A percentile compares a stretch with the other conserved stretches of the same genome.
These are phyloP conservation scores for Ecliptopera silaceata DNA, from an alignment of 2,888 invertebrate species.

Conservation along the genomic window DNA sequence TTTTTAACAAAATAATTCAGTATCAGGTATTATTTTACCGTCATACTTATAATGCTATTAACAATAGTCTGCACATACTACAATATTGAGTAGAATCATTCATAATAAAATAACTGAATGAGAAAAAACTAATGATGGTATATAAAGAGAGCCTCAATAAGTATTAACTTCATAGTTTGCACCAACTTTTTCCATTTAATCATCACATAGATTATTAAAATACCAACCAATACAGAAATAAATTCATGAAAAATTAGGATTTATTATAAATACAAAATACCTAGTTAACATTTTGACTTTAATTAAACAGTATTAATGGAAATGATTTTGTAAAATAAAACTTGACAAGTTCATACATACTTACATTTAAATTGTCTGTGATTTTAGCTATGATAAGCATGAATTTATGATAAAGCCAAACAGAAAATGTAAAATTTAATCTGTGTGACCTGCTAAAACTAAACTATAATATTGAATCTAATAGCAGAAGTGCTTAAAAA, in stretches of 20 bases:
- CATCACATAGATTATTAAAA: neutral
- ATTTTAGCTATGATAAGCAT: no score
- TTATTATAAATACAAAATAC: no score
- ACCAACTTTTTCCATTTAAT: neutral
- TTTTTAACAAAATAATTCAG: neutral
- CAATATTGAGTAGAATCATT: neutral
- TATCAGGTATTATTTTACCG: neutral
- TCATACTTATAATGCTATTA: neutral
- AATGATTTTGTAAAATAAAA: neutral
- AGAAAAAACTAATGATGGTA: no score
- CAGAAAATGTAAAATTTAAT: neutral
- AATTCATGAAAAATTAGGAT: neutral
- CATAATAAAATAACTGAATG: no score
- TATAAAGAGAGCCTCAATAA: neutral
- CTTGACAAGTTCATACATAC: neutral
- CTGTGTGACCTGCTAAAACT: neutral
- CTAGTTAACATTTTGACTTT: no score
- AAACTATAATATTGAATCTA: neutral
- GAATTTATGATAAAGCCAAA: neutral
- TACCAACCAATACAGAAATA: neutral
- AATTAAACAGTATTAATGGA: no score
- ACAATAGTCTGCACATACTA: neutral
- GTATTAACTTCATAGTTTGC: neutral
- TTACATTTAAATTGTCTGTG: no score
- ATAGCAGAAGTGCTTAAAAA: neutral